Conservation (phyloP, 2,113 vertebrate species). For the Crocuta crocuta region DNA sequence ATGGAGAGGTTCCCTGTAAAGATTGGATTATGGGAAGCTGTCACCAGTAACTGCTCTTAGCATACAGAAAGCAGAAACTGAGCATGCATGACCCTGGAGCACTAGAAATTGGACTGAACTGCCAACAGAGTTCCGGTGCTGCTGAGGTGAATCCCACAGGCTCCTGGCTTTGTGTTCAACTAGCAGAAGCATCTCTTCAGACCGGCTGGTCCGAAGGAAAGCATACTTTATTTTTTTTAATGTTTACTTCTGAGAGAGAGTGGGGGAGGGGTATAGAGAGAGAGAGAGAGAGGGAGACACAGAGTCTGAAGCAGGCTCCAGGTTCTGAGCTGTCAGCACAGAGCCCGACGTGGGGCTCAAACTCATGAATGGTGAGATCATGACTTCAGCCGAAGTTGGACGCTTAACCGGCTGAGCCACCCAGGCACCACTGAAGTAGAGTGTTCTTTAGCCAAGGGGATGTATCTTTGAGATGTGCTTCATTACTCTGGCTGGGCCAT, state of each 20-base stretch:
- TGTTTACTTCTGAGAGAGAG: too few relatives aligned
- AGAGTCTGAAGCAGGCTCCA: too few relatives aligned
- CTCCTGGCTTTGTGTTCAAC: background rate
- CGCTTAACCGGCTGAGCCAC: too few relatives aligned
- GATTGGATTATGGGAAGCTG: conserved; percentile 14
- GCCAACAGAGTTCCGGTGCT: background rate
- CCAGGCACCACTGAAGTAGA: background rate
- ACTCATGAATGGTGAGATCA: too few relatives aligned
- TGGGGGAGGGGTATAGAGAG: too few relatives aligned
- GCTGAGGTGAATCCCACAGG: background rate
- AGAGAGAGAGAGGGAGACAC: too few relatives aligned
- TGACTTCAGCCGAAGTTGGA: too few relatives aligned
- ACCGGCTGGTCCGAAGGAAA: background rate
- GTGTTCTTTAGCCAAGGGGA: background rate
- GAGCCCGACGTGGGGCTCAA: too few relatives aligned
- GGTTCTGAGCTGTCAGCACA: too few relatives aligned
- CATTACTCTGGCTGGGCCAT: background rate
- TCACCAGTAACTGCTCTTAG: background rate
- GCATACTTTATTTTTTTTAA: background rate
- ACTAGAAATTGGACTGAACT: background rate
- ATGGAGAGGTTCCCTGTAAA: background rate
- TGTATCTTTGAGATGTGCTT: background rate
- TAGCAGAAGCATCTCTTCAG: background rate
- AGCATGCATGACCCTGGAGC: background rate
- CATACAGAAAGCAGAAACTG: conserved; percentile 22